A percentile compares a stretch with the other conserved stretches of the same genome.
phyloP scores from a whole-genome alignment of 2,888 invertebrate genomes.

The Pemphredon lugubris region DNA sequence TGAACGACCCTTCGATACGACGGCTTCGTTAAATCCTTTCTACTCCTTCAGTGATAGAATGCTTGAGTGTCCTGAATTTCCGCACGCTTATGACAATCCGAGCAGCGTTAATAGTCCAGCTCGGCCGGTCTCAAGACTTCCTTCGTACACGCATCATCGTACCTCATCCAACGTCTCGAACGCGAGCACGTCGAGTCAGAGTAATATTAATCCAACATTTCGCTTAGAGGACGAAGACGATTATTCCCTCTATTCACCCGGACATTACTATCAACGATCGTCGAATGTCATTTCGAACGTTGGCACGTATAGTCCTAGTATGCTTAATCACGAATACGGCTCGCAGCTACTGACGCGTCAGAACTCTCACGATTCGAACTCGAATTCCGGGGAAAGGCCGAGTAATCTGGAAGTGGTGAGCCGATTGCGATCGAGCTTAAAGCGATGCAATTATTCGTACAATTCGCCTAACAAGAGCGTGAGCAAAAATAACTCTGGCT shows the following conservation, averaged over 20 bases:
- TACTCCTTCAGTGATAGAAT: constrained; percentile 72
- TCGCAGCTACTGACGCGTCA: constrained; percentile 78
- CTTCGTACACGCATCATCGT: constrained; percentile 85
- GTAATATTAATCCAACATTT: constrained; percentile 85
- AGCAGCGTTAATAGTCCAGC: constrained; percentile 81
- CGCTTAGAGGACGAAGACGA: constrained; percentile 84
- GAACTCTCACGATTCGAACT: constrained; percentile 82
- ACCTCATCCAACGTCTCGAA: constrained; percentile 82
- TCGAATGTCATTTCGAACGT: constrained; percentile 72
- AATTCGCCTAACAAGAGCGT: constrained; percentile 83
- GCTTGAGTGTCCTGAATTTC: constrained; percentile 77
- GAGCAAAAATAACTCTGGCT: constrained; percentile 84
- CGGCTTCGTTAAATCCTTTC: not conserved
- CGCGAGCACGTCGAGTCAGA: constrained; percentile 83
- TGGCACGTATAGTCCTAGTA: constrained; percentile 66
- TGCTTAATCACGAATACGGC: constrained; percentile 76
- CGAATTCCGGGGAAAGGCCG: constrained; percentile 82
- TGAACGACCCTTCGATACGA: not conserved
- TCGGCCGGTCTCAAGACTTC: constrained; percentile 79
- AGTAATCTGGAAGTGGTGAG: constrained; percentile 86
- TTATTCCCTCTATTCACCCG: constrained; percentile 79
- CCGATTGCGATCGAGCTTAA: constrained; percentile 90
- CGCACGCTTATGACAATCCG: constrained; percentile 83
- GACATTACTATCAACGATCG: constrained; percentile 81
- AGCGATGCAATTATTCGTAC: constrained; percentile 85